Evolutionary conservation across 2,797 vertebrate species (phyloP).

Genomic region (Karalla daura): DNA sequence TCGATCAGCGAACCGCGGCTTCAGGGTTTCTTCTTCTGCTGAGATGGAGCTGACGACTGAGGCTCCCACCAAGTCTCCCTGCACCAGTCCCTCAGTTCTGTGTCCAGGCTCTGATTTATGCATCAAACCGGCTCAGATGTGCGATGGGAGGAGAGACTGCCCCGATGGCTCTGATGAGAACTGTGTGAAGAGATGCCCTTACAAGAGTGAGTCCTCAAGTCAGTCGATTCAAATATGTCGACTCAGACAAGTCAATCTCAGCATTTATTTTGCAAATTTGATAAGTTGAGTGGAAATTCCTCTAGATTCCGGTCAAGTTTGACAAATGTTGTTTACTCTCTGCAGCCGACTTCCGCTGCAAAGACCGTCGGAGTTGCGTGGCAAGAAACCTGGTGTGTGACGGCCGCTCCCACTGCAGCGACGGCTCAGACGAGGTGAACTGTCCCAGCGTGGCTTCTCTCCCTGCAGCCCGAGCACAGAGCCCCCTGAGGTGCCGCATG

Average conservation of each 20-base stretch:
- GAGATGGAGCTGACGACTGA: background rate
- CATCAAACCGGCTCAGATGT: slow-evolving; percentile 79
- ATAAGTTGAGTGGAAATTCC: too few species aligned
- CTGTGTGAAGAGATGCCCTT: slow-evolving; percentile 77
- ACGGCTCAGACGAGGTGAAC: slow-evolving; percentile 76
- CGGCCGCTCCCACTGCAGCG: slow-evolving; percentile 73
- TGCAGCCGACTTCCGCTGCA: slow-evolving; percentile 75
- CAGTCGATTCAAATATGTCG: background rate
- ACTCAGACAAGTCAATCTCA: too few species aligned
- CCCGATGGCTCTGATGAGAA: slow-evolving; percentile 88
- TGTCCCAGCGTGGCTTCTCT: slow-evolving; percentile 41
- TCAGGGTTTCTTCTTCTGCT: too few species aligned
- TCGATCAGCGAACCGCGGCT: too few species aligned
- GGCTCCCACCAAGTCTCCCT: slow-evolving; percentile 49
- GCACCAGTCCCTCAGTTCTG: slow-evolving; percentile 73
- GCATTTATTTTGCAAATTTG: too few species aligned
- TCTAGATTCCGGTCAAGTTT: too few species aligned
- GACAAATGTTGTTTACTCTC: background rate
- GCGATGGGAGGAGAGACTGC: slow-evolving; percentile 88
- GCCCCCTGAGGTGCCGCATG: slow-evolving; percentile 58
- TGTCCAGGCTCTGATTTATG: slow-evolving; percentile 82
- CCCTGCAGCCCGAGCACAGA: accelerated
- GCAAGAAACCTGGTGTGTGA: slow-evolving; percentile 73
- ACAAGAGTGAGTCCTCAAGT: slow-evolving; percentile 69
- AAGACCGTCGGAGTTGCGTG: slow-evolving; percentile 74